Evolutionary conservation across 2,797 vertebrate genomes (phyloP), one percentile per base, ranked within the genome.

Genomic region (Xerus rutilus): DNA sequence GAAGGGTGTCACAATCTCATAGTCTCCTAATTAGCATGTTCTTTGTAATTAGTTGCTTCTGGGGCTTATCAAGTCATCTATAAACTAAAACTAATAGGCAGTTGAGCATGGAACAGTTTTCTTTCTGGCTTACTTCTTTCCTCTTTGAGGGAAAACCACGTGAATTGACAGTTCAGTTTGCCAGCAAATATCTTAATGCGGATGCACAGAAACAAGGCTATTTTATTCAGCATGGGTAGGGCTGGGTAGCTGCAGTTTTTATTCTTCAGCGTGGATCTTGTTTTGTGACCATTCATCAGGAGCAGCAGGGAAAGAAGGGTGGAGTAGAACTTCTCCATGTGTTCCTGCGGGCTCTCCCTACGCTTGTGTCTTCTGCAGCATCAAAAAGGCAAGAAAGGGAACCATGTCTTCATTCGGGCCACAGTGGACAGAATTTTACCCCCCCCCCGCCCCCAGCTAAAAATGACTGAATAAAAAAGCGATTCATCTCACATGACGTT

Each of bases 11-110:
- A 74, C 67, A 10, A 0, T 47, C 25, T 54, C 35, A 54, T 17
- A 11, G 39, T 77, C 79, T 76, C 74, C 90, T 92, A 89, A 96
- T 91, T 93, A 95, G 43, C 84, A 35, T 9, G 39, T 45, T 83
- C 59, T 64, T 94, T 92, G 86, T 91, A 95, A 95, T 96, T 96
- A 93, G 92, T 72, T 72, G 92, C 77, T 97, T 95, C 91, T 90
- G 89, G 88, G 62, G 87, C 52, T 91, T 93, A 82, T 54, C 93
- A 28, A 84, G 72, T 54, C 49, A 67, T 92, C 76, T 87, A 88
- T 64, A 92, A 95, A 91, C 54, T 70, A 74, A 87, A 97, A 91
- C 79, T 54, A 89, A 93, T 45, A 86, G 84, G 77, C 81, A 92
- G 39, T 72, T 87, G 85, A 49, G 65, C 57, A 35, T 28, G 69